phyloP scores from a whole-genome alignment of 1,140 invertebrate genomes.

The Diabrotica virgifera region DNA sequence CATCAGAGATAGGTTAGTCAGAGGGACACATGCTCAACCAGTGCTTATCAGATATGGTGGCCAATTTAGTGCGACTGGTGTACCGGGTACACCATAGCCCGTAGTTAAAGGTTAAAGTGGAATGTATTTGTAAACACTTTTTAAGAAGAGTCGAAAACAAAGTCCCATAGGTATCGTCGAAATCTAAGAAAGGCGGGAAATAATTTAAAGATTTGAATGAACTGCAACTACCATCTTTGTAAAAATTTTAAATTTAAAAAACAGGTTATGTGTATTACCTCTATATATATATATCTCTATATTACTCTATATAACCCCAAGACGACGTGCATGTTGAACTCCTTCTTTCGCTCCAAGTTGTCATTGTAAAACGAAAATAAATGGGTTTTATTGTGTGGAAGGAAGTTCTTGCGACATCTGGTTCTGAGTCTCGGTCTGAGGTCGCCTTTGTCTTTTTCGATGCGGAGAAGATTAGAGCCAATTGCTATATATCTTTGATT shows the following conservation, averaged over 20 bases:
- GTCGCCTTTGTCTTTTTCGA: background rate
- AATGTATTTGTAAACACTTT: too few species aligned
- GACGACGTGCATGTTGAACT: background rate
- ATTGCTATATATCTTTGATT: background rate
- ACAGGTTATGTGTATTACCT: background rate
- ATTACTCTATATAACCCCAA: background rate
- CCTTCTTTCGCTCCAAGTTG: background rate
- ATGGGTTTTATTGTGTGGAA: conserved; percentile 16
- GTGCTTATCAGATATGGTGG: too few species aligned
- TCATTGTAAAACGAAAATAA: conserved; percentile 7
- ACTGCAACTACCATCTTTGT: background rate
- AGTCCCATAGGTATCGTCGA: too few species aligned
- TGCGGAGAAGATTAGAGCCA: background rate
- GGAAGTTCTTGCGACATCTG: conserved; percentile 9
- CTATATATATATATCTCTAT: too few species aligned
- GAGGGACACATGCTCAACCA: too few species aligned
- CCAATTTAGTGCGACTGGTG: too few species aligned
- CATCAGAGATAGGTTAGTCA: too few species aligned
- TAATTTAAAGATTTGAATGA: background rate
- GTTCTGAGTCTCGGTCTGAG: background rate
- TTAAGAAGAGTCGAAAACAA: too few species aligned
- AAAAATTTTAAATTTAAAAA: background rate
- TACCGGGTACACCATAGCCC: too few species aligned
- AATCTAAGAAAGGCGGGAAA: too few species aligned
- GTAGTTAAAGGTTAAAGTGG: too few species aligned